Base-by-base conservation (phyloP, 2,888 invertebrate genomes). In the Ophioninae sp. region DNA sequence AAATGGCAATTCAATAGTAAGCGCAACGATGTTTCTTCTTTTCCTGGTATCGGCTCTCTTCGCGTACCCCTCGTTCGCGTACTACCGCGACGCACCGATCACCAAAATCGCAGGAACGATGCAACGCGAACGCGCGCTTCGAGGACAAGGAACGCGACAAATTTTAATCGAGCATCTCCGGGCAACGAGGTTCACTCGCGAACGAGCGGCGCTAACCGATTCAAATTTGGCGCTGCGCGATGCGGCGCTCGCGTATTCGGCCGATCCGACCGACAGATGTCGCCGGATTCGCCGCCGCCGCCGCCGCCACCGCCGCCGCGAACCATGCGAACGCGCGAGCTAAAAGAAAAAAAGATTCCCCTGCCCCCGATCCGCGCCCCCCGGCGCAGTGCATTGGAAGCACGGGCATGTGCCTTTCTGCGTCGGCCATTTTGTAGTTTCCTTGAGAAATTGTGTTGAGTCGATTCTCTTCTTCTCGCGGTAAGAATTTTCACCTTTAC, bases 371-470 rank as follows among this genome's bases (percentile, higher is more conserved):
- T 70, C 21, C 56, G 64, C 30, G n/a, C 61, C 61, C 2, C 37
- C 20, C 64, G 50, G 17, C 93, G 93, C 93, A 94, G 94, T 94
- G 94, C 94, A 93, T 91, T 89, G 85, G 89, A 90, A 88, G 94
- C 93, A 94, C 94, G 95, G 95, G 95, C 95, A 95, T 95, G 95
- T 95, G 95, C 94, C 95, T 93, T 92, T 93, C 94, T 93, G 94
- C 93, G 94, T 94, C 95, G 94, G 95, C 95, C 95, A 95, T 95
- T 95, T 95, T 95, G 94, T 94, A 94, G 94, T 95, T 94, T 94
- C 94, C 93, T 94, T 94, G 94, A 94, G 95, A 94, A 94, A 94
- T 94, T 94, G 94, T 94, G 94, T 94, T 93, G 93, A 94, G 94
- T 94, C 94, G 94, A 94, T 94, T 94, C 72, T 94, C 94, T 94